Evolutionary conservation across 1,140 invertebrate genomes (phyloP).

Genomic region (Teleogryllus occipitalis): DNA sequence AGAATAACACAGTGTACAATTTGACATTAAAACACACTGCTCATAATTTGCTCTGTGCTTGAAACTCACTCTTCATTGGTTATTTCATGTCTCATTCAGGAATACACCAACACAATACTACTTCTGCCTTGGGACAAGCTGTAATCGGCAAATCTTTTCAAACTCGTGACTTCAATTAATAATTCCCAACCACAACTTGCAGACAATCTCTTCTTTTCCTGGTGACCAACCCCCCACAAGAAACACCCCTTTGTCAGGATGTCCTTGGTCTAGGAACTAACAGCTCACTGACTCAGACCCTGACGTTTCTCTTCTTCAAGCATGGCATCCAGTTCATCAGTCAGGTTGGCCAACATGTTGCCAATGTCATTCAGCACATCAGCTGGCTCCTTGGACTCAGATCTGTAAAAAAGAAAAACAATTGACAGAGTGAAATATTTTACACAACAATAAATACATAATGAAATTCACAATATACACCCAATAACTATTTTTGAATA

Average conservation of each 20-base stretch:
- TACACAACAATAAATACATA: no score
- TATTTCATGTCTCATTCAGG: not conserved
- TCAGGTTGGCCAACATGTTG: constrained; percentile 90
- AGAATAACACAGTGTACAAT: not conserved
- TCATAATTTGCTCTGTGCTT: not conserved
- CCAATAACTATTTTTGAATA: no score
- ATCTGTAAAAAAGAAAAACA: constrained; percentile 12
- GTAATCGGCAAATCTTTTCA: not conserved
- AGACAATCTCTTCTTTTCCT: not conserved
- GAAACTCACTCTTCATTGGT: not conserved
- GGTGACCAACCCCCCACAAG: not conserved
- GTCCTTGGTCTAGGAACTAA: not conserved
- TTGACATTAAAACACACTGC: not conserved
- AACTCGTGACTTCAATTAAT: not conserved
- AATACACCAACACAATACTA: not conserved
- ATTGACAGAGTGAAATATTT: not conserved
- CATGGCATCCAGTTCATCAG: constrained; percentile 90
- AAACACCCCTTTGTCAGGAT: not conserved
- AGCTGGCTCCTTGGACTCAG: constrained; percentile 52
- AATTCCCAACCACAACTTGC: not conserved
- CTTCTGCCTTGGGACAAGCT: not conserved
- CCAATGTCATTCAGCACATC: constrained; percentile 95
- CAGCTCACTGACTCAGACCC: constrained; percentile 43
- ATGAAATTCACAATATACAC: no score
- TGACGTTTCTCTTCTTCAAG: constrained; percentile 83